Conservation (phyloP, 2,797 vertebrate species). For the Dicrostonyx torquatus region DNA sequence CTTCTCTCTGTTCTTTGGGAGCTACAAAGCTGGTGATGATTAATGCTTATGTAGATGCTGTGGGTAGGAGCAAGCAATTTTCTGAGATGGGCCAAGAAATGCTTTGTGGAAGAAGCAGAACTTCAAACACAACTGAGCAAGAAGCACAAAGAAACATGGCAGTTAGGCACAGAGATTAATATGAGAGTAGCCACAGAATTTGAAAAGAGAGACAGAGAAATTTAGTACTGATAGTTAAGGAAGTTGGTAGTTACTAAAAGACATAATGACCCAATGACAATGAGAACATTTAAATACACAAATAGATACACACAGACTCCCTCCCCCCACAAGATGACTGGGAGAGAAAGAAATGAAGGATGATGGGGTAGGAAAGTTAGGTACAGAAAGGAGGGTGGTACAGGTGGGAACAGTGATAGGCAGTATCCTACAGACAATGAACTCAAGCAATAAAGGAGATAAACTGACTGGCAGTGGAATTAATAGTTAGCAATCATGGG, state of each 20-base stretch:
- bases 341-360: neutral
- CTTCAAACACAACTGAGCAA: slow-evolving; percentile 2
- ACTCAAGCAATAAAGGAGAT: neutral
- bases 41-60: neutral
- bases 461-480: neutral
- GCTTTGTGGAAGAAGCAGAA: neutral
- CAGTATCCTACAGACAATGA: neutral
- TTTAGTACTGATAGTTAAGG: neutral
- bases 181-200: neutral
- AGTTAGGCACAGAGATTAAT: neutral
- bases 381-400: neutral
- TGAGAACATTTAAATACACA: neutral
- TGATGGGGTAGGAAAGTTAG: neutral
- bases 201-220: neutral
- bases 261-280: neutral
- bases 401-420: neutral
- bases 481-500: neutral
- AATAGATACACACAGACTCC: too few species aligned
- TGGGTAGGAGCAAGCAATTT: neutral
- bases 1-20: neutral
- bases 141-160: neutral
- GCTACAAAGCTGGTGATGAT: neutral
- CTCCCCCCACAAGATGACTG: neutral
- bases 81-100: neutral
- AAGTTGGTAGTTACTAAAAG: neutral